Conservation (phyloP, 2,888 invertebrate genomes). For the Plemyria rubiginata region DNA sequence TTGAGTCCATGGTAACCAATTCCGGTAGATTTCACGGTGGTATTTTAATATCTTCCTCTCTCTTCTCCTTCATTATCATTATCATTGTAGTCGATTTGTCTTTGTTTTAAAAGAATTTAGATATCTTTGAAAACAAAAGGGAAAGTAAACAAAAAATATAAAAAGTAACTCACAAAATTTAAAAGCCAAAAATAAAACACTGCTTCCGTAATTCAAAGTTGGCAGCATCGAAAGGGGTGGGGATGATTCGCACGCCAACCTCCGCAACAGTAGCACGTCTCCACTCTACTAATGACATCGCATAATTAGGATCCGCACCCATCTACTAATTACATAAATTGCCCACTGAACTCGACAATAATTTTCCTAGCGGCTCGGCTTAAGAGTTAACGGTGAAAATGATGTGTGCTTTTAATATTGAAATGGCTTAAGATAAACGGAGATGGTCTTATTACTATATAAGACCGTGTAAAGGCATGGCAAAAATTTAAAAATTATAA, state of each 20-base stretch:
- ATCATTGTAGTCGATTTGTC: too few relatives aligned
- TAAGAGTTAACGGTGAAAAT: conserved; percentile 36
- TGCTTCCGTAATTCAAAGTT: conserved; percentile 11
- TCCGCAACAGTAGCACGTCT: conserved; percentile 68
- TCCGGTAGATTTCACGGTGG: too few relatives aligned
- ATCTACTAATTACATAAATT: conserved; percentile 83
- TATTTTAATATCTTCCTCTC: too few relatives aligned
- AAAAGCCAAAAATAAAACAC: background rate
- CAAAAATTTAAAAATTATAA: too few relatives aligned
- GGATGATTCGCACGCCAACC: conserved; percentile 37
- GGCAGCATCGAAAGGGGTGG: conserved; percentile 15
- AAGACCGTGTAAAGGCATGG: background rate
- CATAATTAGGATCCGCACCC: conserved; percentile 80
- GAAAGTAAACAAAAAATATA: too few relatives aligned
- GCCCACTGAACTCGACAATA: conserved; percentile 79
- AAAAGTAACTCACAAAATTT: background rate
- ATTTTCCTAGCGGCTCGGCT: conserved; percentile 61
- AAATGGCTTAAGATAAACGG: conserved; percentile 35
- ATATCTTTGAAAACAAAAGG: too few relatives aligned
- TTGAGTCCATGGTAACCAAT: too few relatives aligned
- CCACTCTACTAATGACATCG: conserved; percentile 73
- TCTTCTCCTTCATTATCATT: too few relatives aligned
- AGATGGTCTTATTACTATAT: background rate
- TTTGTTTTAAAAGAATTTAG: too few relatives aligned
- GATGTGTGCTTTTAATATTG: conserved; percentile 21